These are phyloP conservation scores for Malthinus seriepunctatus DNA, from an alignment of 2,888 invertebrate species.

Conservation along the genomic window DNA sequence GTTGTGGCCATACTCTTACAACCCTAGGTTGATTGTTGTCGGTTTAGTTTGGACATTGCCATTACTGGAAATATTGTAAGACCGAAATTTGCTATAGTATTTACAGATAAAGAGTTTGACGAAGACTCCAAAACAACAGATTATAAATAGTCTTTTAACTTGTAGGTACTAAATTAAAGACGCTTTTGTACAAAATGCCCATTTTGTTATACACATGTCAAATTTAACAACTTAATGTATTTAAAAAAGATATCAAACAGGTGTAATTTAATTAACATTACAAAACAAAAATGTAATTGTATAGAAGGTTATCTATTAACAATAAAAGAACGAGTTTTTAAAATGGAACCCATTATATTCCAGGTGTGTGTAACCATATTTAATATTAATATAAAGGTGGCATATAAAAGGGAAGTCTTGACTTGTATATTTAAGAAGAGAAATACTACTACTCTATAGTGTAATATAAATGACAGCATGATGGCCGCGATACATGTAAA, in stretches of 20 bases:
- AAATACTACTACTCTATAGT: not conserved
- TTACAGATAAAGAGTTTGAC: no score
- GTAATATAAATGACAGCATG: conserved; percentile 34
- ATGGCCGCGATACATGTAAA: conserved; percentile 46
- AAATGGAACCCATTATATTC: not conserved
- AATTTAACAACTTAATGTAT: no score
- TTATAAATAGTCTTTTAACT: no score
- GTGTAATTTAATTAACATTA: conserved; percentile 19
- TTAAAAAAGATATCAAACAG: not conserved
- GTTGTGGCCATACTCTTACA: no score
- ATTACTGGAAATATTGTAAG: no score
- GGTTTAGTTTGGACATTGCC: no score
- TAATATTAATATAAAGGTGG: conserved; percentile 24
- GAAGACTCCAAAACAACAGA: no score
- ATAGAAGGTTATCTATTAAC: conserved; percentile 1
- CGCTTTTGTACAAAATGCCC: no score
- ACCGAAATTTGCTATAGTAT: no score
- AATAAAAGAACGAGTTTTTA: not conserved
- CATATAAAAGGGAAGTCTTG: conserved; percentile 14
- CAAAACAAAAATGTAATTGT: not conserved
- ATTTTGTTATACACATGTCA: no score
- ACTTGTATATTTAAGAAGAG: conserved; percentile 6
- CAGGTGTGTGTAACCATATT: conserved; percentile 24
- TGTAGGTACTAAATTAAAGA: no score
- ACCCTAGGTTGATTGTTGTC: no score